Evolutionary conservation across 2,888 invertebrate genomes (phyloP).

Genomic region (Eupithecia insigniata): DNA sequence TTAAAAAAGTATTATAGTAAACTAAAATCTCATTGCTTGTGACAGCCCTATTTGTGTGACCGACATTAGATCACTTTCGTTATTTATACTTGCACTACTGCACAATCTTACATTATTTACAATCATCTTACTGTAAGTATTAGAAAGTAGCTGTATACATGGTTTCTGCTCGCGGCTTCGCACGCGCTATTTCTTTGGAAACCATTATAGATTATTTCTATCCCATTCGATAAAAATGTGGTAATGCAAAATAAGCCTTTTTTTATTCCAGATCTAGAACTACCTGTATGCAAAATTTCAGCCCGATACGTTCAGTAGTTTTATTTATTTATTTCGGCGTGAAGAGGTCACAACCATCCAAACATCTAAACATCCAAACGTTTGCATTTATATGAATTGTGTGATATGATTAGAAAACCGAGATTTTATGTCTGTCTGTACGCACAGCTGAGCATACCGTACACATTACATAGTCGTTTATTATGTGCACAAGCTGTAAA

Average conservation of each 20-base stretch:
- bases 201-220: not conserved
- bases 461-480: no score
- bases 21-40: no score
- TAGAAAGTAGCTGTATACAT: not conserved
- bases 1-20: no score
- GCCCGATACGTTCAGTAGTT: no score
- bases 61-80: conserved; percentile 4
- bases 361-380: no score
- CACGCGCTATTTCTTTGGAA: not conserved
- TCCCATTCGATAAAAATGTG: not conserved
- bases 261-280: no score
- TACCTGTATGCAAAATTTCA: no score
- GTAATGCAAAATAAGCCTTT: no score
- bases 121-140: not conserved
- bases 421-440: not conserved
- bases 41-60: not conserved
- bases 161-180: not conserved
- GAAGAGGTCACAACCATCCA: no score
- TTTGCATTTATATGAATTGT: not conserved
- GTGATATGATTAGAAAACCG: not conserved
- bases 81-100: not conserved
- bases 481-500: not conserved
- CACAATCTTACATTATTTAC: not conserved
- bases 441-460: not conserved
- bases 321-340: no score